Percentiles rank a stretch among this genome's conserved stretches.
Evolutionary conservation across 1,140 invertebrate genomes (phyloP).

Genomic region (Meloidogyne hapla): DNA sequence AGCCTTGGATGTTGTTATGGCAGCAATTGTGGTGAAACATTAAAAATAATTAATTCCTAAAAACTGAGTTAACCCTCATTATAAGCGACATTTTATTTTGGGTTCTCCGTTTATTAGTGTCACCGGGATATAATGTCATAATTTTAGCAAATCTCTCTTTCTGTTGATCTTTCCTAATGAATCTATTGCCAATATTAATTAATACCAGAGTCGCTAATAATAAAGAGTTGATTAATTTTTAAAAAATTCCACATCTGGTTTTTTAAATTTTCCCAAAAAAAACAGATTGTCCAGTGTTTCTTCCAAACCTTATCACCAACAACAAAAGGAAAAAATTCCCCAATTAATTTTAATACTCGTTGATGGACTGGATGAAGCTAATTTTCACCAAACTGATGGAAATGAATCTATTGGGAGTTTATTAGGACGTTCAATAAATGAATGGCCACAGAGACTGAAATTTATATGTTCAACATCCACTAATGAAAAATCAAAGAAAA

Average conservation of each 20-base stretch:
- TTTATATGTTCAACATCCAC: constrained; percentile 37
- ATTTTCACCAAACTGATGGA: constrained; percentile 47
- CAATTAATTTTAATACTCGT: constrained; percentile 27
- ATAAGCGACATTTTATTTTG: too few relatives aligned
- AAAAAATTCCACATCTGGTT: too few relatives aligned
- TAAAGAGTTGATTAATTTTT: too few relatives aligned
- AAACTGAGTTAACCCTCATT: too few relatives aligned
- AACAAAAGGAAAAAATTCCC: neutral
- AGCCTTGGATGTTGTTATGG: constrained; percentile 10
- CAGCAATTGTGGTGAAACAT: constrained; percentile 6
- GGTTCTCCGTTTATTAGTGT: too few relatives aligned
- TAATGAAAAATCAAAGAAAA: neutral
- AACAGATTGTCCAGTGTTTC: too few relatives aligned
- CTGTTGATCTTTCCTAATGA: too few relatives aligned
- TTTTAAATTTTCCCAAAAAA: neutral
- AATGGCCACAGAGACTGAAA: constrained; percentile 38
- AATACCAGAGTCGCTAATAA: too few relatives aligned
- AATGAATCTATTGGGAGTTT: constrained; percentile 50
- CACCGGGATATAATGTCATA: too few relatives aligned
- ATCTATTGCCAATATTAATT: too few relatives aligned
- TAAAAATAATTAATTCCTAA: too few relatives aligned
- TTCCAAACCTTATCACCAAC: neutral
- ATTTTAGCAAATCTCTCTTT: too few relatives aligned
- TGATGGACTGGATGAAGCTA: constrained; percentile 45
- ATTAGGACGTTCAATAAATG: constrained; percentile 7